Conservation (phyloP, 2,113 vertebrate species). For the Caracal caracal region DNA sequence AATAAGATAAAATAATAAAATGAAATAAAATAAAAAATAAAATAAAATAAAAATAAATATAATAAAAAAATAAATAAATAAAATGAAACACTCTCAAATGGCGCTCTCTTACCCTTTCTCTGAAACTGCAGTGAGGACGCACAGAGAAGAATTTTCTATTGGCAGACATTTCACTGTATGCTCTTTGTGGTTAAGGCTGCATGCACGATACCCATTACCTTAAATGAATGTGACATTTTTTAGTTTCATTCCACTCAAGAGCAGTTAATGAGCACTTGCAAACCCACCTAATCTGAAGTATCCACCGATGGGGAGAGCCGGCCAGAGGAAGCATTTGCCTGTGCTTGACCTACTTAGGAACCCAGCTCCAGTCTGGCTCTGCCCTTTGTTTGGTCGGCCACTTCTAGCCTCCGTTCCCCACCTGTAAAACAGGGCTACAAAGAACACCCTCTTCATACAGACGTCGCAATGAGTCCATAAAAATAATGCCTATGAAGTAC, state of each 20-base stretch:
- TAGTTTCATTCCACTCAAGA: conserved; percentile 48
- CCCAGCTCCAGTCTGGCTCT: not conserved
- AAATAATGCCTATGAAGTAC: not conserved
- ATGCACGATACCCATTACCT: conserved; percentile 10
- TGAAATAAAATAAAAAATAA: too few relatives aligned
- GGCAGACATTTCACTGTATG: conserved; percentile 31
- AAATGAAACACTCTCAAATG: not conserved
- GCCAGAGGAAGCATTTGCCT: too few relatives aligned
- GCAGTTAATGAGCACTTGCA: conserved; percentile 50
- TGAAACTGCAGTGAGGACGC: not conserved
- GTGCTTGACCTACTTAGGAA: not conserved
- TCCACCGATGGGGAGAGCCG: too few relatives aligned
- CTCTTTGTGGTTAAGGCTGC: not conserved
- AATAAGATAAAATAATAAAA: too few relatives aligned
- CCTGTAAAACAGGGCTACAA: not conserved
- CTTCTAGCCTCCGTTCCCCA: not conserved
- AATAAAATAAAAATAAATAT: too few relatives aligned
- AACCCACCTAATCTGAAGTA: conserved; percentile 23
- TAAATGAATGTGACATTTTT: conserved; percentile 48
- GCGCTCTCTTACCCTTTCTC: not conserved
- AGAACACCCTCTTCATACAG: not conserved
- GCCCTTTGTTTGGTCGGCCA: not conserved
- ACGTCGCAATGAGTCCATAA: not conserved
- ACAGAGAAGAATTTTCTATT: not conserved
- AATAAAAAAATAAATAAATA: too few relatives aligned